Evolutionary conservation across 1,140 invertebrate genomes (phyloP).

Genomic region (Eubasilissa regina): DNA sequence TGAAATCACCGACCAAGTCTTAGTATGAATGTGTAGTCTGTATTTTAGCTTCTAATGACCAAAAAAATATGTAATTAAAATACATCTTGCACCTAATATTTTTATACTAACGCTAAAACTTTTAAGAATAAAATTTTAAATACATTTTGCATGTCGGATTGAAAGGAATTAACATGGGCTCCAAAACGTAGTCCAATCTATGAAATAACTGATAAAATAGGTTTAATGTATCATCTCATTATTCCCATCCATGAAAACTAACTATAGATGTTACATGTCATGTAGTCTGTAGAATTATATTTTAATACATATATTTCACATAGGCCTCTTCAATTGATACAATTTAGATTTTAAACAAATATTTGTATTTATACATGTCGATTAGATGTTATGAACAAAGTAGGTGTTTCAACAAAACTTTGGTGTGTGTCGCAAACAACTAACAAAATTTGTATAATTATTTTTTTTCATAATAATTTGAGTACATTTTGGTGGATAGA

Average conservation of each 20-base stretch:
- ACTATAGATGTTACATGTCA: too few species aligned
- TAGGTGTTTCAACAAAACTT: neutral
- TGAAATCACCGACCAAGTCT: conserved; percentile 25
- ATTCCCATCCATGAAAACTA: too few species aligned
- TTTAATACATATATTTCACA: conserved; percentile 35
- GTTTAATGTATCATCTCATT: too few species aligned
- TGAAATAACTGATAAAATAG: neutral
- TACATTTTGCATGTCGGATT: neutral
- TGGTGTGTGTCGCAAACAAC: neutral
- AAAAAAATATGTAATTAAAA: conserved; percentile 21
- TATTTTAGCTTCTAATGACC: conserved; percentile 36
- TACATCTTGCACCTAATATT: conserved; percentile 28
- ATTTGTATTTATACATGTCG: neutral
- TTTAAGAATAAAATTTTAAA: conserved; percentile 6
- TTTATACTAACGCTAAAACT: conserved; percentile 30
- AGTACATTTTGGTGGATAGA: conserved; percentile 25
- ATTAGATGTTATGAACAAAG: neutral
- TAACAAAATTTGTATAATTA: neutral
- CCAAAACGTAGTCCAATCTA: neutral
- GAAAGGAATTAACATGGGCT: neutral
- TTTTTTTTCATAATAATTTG: neutral
- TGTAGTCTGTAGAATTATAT: conserved; percentile 20
- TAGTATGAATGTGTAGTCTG: conserved; percentile 4
- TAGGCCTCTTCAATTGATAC: conserved; percentile 24
- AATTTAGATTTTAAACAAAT: conserved; percentile 9